Conservation (phyloP, 2,113 vertebrate genomes). For the Eulemur rufifrons region DNA sequence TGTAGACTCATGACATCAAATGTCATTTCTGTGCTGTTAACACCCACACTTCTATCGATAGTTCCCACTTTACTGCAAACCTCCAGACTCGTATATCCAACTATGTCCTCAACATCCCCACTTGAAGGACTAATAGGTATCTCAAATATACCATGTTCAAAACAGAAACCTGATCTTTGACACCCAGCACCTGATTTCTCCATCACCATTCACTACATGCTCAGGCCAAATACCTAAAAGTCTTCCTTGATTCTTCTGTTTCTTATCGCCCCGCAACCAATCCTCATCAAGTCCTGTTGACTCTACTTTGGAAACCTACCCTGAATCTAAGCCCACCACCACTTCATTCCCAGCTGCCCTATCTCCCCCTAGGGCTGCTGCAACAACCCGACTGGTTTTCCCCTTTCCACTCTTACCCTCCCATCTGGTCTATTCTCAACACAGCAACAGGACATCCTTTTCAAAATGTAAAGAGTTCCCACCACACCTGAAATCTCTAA, state of each 20-base stretch:
- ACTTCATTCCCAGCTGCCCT: not conserved
- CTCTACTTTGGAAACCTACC: not conserved
- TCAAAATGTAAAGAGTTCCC: not conserved
- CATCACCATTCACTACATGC: not conserved
- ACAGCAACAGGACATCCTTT: not conserved
- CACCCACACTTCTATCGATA: not conserved
- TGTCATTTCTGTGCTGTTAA: not conserved
- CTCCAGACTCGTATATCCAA: not conserved
- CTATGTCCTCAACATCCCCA: not conserved
- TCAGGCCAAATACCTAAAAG: not conserved
- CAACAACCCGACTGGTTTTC: not conserved
- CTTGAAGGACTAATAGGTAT: not conserved
- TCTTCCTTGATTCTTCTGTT: not conserved
- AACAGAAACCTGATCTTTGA: not conserved
- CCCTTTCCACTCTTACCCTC: not conserved
- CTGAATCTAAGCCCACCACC: not conserved
- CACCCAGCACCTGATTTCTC: not conserved
- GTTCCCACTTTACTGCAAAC: not conserved
- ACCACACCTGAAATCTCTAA: constrained; percentile 28
- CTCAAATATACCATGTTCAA: not conserved
- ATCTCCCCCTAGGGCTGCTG: not conserved
- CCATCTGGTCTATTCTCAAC: not conserved
- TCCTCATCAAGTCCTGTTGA: not conserved
- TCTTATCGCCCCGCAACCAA: not conserved
- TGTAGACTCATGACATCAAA: not conserved